These are phyloP conservation scores for Agriopis leucophaearia DNA, from an alignment of 2,888 invertebrate genomes.

Conservation along the genomic window DNA sequence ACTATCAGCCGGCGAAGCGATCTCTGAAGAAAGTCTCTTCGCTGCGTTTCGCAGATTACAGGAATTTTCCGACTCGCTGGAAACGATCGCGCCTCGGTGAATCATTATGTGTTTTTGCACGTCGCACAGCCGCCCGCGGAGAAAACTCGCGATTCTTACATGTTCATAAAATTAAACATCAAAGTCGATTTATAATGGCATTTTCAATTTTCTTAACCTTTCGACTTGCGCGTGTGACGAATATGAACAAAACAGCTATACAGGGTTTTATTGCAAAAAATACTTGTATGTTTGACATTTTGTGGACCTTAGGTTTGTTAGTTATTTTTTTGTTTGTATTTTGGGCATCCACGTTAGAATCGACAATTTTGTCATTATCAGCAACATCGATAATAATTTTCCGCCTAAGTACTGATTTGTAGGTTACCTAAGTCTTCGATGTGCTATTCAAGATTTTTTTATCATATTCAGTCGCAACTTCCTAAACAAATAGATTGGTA, in stretches of 20 bases:
- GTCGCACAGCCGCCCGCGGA: slow-evolving; percentile 57
- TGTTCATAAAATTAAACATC: slow-evolving; percentile 57
- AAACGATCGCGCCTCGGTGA: slow-evolving; percentile 79
- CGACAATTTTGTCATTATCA: too few species aligned
- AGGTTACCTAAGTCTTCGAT: too few species aligned
- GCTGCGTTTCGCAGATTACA: slow-evolving; percentile 65
- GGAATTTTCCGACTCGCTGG: slow-evolving; percentile 85
- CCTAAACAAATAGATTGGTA: too few species aligned
- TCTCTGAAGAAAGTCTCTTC: slow-evolving; percentile 77
- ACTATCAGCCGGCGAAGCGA: slow-evolving; percentile 61
- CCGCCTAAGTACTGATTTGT: too few species aligned
- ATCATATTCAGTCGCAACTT: too few species aligned
- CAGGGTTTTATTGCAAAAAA: neutral
- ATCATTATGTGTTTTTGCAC: slow-evolving; percentile 79
- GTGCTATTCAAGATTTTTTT: too few species aligned
- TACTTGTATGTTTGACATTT: neutral
- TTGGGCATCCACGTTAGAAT: too few species aligned
- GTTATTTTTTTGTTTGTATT: neutral
- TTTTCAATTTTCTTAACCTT: slow-evolving; percentile 42
- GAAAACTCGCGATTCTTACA: slow-evolving; percentile 63
- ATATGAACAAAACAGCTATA: slow-evolving; percentile 11
- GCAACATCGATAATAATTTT: too few species aligned
- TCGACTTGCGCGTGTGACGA: slow-evolving; percentile 31
- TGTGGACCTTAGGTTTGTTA: slow-evolving; percentile 6
- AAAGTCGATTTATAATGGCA: slow-evolving; percentile 49